These are phyloP conservation scores for Hemichromis elongatus DNA, from an alignment of 2,113 vertebrate genomes.

Conservation along the genomic window DNA sequence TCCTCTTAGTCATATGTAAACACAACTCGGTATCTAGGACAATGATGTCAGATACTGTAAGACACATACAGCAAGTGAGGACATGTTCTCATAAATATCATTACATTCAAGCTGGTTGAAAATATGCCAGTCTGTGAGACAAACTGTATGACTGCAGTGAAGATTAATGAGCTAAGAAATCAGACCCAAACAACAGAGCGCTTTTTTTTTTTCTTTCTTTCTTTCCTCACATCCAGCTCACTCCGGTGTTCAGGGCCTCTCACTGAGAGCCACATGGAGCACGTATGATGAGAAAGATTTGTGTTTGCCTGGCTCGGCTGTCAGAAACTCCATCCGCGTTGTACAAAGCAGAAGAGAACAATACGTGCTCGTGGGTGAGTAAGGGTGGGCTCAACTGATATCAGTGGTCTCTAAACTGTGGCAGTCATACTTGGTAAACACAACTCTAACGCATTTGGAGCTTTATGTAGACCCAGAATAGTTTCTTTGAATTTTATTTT, in stretches of 20 bases:
- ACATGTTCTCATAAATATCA: constrained; percentile 69
- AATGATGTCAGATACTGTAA: constrained; percentile 57
- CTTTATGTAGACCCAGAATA: neutral
- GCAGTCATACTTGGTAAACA: neutral
- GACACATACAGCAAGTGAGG: constrained; percentile 44
- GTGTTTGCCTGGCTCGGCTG: constrained; percentile 34
- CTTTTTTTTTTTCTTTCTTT: neutral
- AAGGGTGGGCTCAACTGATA: neutral
- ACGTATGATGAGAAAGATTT: constrained; percentile 33
- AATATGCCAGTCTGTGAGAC: constrained; percentile 47
- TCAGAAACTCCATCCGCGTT: constrained; percentile 41
- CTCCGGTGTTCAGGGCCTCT: constrained; percentile 23
- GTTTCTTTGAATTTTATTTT: neutral
- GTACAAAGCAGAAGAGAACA: neutral
- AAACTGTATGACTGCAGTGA: constrained; percentile 30
- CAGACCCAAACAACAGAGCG: constrained; percentile 44
- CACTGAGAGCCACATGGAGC: constrained; percentile 28
- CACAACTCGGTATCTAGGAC: constrained; percentile 32
- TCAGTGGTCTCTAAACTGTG: neutral
- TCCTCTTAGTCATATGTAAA: constrained; percentile 46
- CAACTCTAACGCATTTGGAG: neutral
- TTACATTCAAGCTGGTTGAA: constrained; percentile 53
- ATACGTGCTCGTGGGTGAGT: constrained; percentile 25
- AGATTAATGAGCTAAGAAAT: constrained; percentile 71
- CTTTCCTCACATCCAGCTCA: neutral